These are phyloP conservation scores for Neosalanx taihuensis DNA, from an alignment of 2,797 vertebrate genomes.

Conservation along the genomic window DNA sequence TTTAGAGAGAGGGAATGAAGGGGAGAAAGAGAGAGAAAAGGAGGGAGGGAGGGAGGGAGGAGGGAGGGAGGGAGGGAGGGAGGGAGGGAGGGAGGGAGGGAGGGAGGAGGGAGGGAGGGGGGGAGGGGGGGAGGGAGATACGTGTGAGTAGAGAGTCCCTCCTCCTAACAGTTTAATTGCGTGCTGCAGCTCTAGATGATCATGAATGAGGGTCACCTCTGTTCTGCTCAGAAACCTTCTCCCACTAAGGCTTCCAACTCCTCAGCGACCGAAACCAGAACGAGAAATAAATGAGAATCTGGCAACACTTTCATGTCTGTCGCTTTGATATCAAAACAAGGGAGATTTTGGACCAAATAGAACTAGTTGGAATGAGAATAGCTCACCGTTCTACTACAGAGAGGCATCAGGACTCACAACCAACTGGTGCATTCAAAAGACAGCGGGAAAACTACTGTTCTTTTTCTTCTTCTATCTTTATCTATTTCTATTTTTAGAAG, in stretches of 20 bases:
- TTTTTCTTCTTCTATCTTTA: too few relatives aligned
- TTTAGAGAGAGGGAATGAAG: not conserved
- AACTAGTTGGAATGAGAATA: constrained; percentile 45
- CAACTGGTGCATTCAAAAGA: constrained; percentile 30
- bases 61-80: not conserved
- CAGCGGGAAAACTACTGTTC: not conserved
- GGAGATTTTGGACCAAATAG: constrained; percentile 58
- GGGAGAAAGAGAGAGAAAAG: not conserved
- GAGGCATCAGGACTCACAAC: constrained; percentile 48
- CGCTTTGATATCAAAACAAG: constrained; percentile 57
- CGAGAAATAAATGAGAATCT: constrained; percentile 59
- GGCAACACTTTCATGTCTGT: constrained; percentile 65
- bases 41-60: not conserved
- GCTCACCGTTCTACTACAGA: constrained; percentile 32
- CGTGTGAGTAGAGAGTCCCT: constrained; percentile 34
- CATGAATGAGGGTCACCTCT: constrained; percentile 63
- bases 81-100: not conserved
- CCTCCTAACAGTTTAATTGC: constrained; percentile 61
- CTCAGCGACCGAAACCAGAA: constrained; percentile 57
- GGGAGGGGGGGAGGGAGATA: not conserved
- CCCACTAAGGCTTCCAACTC: constrained; percentile 61
- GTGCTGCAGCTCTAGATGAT: constrained; percentile 52
- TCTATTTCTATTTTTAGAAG: constrained; percentile 40
- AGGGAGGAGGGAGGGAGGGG: not conserved
- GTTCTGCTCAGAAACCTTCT: constrained; percentile 18